Evolutionary conservation across 2,797 vertebrate genomes (phyloP).

Genomic region (Arrhamphus sclerolepis): DNA sequence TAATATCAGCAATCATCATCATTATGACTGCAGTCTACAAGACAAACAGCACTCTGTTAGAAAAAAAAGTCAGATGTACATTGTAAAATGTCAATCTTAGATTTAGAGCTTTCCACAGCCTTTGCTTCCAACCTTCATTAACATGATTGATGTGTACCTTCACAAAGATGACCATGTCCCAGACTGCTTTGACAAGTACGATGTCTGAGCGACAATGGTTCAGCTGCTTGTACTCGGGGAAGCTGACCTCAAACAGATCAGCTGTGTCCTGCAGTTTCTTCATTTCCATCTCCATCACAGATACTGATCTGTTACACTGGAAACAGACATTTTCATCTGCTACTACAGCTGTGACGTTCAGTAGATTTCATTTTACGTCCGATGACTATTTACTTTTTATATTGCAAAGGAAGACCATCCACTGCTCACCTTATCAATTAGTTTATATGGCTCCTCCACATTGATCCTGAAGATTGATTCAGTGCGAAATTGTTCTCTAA

Average conservation of each 20-base stretch:
- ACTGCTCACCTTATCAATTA: constrained; percentile 76
- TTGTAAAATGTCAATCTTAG: too few relatives aligned
- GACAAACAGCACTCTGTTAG: not conserved
- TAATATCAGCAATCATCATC: too few relatives aligned
- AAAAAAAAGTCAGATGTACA: too few relatives aligned
- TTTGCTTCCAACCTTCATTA: too few relatives aligned
- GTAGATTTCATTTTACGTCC: not conserved
- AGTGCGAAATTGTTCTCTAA: constrained; percentile 83
- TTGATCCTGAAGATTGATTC: constrained; percentile 79
- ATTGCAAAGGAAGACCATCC: not conserved
- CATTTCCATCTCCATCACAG: constrained; percentile 80
- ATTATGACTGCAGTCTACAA: not conserved
- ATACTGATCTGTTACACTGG: constrained; percentile 75
- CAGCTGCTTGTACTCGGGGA: constrained; percentile 84
- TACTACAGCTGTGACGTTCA: not conserved
- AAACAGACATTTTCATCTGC: constrained; percentile 23
- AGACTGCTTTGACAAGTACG: constrained; percentile 82
- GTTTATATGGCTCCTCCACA: constrained; percentile 76
- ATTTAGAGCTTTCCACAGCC: too few relatives aligned
- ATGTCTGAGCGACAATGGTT: constrained; percentile 80
- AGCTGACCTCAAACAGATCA: constrained; percentile 82
- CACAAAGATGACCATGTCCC: constrained; percentile 84
- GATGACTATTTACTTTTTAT: not conserved
- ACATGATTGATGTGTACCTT: constrained; percentile 64
- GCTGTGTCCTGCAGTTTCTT: constrained; percentile 80